Base-by-base conservation (phyloP, 2,888 invertebrate genomes). In the Epicampocera succincta region DNA sequence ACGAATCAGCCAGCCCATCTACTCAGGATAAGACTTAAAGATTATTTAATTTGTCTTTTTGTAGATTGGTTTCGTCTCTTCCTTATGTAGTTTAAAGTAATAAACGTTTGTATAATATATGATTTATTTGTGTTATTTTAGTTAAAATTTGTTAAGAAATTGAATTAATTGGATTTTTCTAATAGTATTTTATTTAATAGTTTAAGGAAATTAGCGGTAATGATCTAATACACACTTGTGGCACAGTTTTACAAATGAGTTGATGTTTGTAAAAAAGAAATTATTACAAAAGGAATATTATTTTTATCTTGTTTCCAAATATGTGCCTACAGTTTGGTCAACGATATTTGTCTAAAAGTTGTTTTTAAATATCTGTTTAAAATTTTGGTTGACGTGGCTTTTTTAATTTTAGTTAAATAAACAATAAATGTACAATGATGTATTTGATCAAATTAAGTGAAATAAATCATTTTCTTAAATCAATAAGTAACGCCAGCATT, bases 401-500 rank as follows among this genome's bases (percentile, higher is more conserved):
- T n/a, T n/a, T 61, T 75, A 66, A 46, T 25, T 52, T 60, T 48
- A 76, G 40, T 72, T 38, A 33, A 33, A 33, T 61, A 12, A 52
- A 42, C 40, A 72, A 75, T 80, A 72, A 76, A 61, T 61, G 52
- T 71, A 74, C 17, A 75, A 75, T 71, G 71, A 75, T 71, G 71
- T 66, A 76, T 76, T 75, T 66, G 76, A 72, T 69, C 60, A 65
- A 76, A 66, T 38, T 8, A 21, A 50, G 8, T 21, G 2, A 44
- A 44, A 44, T 50, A 44, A 44, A 44, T 50, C 12, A 3, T 19
- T 19, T 48, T 48, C 11, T 11, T 19, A 21, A 33, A 33, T 9
- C 5, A 33, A 8, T 8, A 33, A 33, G 1, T 33, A 33, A 25
- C 25, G 5, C 5, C 5, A 5, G 25, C 25, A 25, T 25, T 25